These are phyloP conservation scores for Canis aureus DNA, from an alignment of 2,113 vertebrate species.

Conservation along the genomic window DNA sequence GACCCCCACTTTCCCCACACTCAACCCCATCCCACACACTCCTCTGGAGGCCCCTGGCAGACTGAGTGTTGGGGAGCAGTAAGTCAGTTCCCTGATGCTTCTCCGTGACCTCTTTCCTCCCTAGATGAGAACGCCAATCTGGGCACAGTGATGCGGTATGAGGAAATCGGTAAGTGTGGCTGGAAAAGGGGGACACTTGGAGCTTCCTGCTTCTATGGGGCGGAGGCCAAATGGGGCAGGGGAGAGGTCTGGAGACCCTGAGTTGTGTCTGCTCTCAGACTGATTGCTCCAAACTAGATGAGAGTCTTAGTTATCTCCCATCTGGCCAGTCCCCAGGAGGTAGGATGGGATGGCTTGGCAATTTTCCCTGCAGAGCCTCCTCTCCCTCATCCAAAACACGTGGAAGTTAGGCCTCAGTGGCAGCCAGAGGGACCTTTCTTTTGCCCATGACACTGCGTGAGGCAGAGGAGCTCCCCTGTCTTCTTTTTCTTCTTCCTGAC, in stretches of 20 bases:
- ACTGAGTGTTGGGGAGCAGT: fast-evolving
- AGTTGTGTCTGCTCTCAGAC: not conserved
- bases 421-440: not conserved
- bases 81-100: not conserved
- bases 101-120: conserved; percentile 13
- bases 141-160: conserved; percentile 96
- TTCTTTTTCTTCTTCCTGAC: not conserved
- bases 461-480: not conserved
- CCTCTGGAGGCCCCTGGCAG: not conserved
- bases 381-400: not conserved
- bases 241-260: not conserved
- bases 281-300: not conserved
- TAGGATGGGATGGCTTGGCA: fast-evolving
- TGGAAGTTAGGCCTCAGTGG: not conserved
- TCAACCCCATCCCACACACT: not conserved
- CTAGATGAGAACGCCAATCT: conserved; percentile 98
- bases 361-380: not conserved
- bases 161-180: conserved; percentile 96
- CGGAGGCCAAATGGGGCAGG: not conserved
- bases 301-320: not conserved
- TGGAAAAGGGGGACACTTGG: not conserved
- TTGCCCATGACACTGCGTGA: not conserved
- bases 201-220: not conserved
- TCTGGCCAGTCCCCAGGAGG: not conserved
- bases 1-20: fast-evolving